Conservation (phyloP, 2,113 vertebrate species). For the Miniopterus natalensis region DNA sequence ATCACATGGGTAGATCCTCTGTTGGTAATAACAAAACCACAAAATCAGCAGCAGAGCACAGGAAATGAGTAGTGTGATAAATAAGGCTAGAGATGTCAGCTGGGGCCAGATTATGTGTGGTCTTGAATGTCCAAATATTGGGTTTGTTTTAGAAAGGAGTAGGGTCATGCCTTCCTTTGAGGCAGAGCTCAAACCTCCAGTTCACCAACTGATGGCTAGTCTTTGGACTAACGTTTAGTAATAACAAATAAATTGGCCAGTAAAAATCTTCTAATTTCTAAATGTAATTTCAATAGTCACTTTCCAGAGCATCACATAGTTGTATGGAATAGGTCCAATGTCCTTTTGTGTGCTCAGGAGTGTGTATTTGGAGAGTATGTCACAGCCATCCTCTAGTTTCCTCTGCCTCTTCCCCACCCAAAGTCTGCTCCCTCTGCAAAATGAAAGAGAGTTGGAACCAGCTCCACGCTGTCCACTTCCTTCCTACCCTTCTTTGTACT, state of each 20-base stretch:
- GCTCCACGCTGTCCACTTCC: slow-evolving; percentile 14
- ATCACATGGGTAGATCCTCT: not conserved
- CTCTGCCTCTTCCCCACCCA: not conserved
- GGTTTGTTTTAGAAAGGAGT: not conserved
- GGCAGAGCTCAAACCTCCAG: not conserved
- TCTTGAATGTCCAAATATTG: not conserved
- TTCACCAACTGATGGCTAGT: not conserved
- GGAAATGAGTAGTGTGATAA: not conserved
- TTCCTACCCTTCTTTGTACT: slow-evolving; percentile 64
- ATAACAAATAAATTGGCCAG: not conserved
- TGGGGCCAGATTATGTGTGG: too few species aligned
- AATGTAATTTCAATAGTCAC: slow-evolving; percentile 5
- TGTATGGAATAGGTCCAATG: not conserved
- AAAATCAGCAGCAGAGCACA: not conserved
- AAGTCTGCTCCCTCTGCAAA: not conserved
- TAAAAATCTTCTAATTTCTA: slow-evolving; percentile 16
- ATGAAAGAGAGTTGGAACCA: not conserved
- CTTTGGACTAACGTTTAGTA: not conserved
- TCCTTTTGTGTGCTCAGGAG: not conserved
- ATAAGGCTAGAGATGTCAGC: not conserved
- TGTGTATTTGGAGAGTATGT: not conserved
- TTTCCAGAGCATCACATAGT: not conserved
- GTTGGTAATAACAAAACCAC: not conserved
- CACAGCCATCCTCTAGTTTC: not conserved
- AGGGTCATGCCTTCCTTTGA: not conserved